Conservation (phyloP, 2,113 vertebrate genomes). For the Heterotilapia buettikoferi region DNA sequence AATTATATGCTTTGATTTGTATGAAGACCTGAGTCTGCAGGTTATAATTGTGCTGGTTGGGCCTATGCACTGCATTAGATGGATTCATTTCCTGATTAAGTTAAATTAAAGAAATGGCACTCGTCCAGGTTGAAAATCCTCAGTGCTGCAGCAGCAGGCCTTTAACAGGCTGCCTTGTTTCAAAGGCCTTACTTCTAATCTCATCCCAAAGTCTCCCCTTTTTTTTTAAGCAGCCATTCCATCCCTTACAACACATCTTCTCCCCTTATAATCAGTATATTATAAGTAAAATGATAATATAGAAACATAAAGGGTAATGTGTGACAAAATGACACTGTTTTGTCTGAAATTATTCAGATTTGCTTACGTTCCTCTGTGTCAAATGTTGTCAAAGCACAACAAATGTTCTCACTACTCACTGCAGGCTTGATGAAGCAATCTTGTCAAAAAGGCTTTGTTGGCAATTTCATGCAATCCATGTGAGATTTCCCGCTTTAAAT, state of each 20-base stretch:
- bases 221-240: neutral
- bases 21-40: neutral
- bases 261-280: neutral
- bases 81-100: conserved; percentile 8
- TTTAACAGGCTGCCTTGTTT: conserved; percentile 20
- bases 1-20: neutral
- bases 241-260: neutral
- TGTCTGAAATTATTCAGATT: too few relatives aligned
- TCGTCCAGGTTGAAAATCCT: neutral
- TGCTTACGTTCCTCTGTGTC: neutral
- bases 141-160: neutral
- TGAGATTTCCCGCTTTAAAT: conserved; percentile 15
- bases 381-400: neutral
- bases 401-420: conserved; percentile 10
- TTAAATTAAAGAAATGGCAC: conserved; percentile 6
- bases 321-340: too few relatives aligned
- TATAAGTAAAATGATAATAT: too few relatives aligned
- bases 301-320: too few relatives aligned
- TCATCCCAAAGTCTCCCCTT: neutral
- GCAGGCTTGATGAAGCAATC: conserved; percentile 24
- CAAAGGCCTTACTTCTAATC: conserved; percentile 41
- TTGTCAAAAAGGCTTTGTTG: conserved; percentile 19
- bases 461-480: conserved; percentile 43
- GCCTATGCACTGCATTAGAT: neutral
- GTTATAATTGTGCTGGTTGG: neutral